Base-by-base conservation (phyloP, 2,888 invertebrate genomes). In the Phengaris arion region DNA sequence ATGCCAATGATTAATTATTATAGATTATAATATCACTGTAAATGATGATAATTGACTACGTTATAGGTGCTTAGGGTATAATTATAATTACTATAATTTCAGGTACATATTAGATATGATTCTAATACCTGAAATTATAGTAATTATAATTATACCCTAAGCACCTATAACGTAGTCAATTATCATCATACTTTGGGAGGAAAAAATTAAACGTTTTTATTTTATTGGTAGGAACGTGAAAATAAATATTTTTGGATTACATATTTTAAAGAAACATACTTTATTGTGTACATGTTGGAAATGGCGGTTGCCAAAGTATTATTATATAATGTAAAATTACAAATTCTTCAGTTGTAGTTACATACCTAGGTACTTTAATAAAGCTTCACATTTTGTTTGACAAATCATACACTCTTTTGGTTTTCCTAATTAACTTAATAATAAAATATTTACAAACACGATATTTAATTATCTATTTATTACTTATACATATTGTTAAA, bases 301-400 rank as follows among this genome's bases (percentile, higher is more conserved):
- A 85, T 86, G 88, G 86, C 90, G 80, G 68, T 82, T 83, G 87
- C 88, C 90, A 84, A 82, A 70, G 87, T 91, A 91, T 85, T 90
- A 90, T 85, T 90, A 90, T 89, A 90, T 87, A 89, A 87, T 92
- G 92, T 91, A 93, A 93, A 93, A 93, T 92, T 93, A 93, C 92
- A 93, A 93, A 93, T 89, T 88, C 88, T 89, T 88, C 88, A 85
- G 85, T 89, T 89, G 87, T 87, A 86, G 88, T 87, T 86, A 84
- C 87, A 85, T 89, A 91, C 88, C 92, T 93, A 93, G 92, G 92
- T 93, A 93, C 92, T 91, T 90, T 90, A 84, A 93, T 93, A 93
- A 93, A 93, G 93, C 93, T 93, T 90, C 90, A 90, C 87, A 87
- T 91, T 91, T 93, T 93, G 92, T 93, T 93, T 92, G 90, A 93